Percentiles rank a stretch among this genome's conserved stretches.
Conservation (phyloP, 2,113 vertebrate species). For the Tetrax tetrax region DNA sequence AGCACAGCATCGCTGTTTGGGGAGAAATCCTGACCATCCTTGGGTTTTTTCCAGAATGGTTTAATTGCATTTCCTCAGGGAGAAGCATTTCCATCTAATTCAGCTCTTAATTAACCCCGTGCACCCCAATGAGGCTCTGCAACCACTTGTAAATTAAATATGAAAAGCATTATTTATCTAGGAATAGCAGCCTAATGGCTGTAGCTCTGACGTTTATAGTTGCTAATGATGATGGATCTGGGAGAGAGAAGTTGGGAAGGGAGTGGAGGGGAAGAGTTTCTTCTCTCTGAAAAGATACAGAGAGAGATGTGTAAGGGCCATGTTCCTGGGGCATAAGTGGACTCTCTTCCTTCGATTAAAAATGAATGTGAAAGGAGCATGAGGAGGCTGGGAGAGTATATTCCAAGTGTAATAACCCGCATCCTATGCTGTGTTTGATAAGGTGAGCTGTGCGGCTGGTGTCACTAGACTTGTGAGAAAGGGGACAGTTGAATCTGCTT, state of each 20-base stretch:
- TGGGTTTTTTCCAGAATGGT: neutral
- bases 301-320: neutral
- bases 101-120: constrained; percentile 78
- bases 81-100: constrained; percentile 73
- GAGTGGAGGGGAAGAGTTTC: neutral
- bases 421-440: neutral
- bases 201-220: constrained; percentile 70
- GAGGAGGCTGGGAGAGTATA: neutral
- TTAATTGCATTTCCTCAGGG: constrained; percentile 72
- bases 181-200: constrained; percentile 69
- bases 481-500: neutral
- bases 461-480: neutral
- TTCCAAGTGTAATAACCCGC: neutral
- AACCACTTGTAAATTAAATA: constrained; percentile 80
- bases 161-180: constrained; percentile 80
- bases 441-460: neutral
- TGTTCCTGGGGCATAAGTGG: neutral
- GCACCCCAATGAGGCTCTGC: constrained; percentile 69
- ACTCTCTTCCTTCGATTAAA: neutral
- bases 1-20: rapidly evolving
- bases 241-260: constrained; percentile 14
- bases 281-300: neutral
- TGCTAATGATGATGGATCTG: constrained; percentile 76
- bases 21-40: neutral
- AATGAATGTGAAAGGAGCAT: neutral